Conservation (phyloP, 2,888 invertebrate species). For the Coelopa pilipes region DNA sequence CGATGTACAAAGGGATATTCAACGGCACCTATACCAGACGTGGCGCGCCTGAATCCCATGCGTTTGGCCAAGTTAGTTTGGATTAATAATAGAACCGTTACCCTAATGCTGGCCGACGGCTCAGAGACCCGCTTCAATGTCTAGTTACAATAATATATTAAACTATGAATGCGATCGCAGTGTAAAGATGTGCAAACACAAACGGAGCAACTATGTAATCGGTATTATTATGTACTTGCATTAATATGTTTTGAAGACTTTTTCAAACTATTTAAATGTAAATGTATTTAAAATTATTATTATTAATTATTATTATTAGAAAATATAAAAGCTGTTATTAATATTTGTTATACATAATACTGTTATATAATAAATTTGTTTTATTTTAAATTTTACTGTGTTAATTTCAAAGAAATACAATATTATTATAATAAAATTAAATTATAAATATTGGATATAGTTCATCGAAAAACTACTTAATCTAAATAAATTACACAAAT, state of each 20-base stretch:
- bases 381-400: slow-evolving; percentile 41
- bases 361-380: slow-evolving; percentile 47
- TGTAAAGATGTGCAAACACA: background rate
- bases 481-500: slow-evolving; percentile 43
- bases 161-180: background rate
- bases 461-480: slow-evolving; percentile 37
- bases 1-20: slow-evolving; percentile 96
- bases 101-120: slow-evolving; percentile 94
- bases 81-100: slow-evolving; percentile 93
- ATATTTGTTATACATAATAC: slow-evolving; percentile 47
- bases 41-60: slow-evolving; percentile 86
- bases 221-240: slow-evolving; percentile 31
- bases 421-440: slow-evolving; percentile 23
- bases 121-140: slow-evolving; percentile 89
- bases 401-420: slow-evolving; percentile 41
- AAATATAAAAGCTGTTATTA: slow-evolving; percentile 45
- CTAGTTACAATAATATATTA: slow-evolving; percentile 64
- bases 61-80: slow-evolving; percentile 92
- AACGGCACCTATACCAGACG: slow-evolving; percentile 91
- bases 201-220: slow-evolving; percentile 33
- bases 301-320: slow-evolving; percentile 41
- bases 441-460: slow-evolving; percentile 33
- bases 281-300: slow-evolving; percentile 48
- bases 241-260: slow-evolving; percentile 39
- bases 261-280: slow-evolving; percentile 39